Evolutionary conservation across 2,888 invertebrate genomes (phyloP).

Genomic region (Meiosimyza decipiens): DNA sequence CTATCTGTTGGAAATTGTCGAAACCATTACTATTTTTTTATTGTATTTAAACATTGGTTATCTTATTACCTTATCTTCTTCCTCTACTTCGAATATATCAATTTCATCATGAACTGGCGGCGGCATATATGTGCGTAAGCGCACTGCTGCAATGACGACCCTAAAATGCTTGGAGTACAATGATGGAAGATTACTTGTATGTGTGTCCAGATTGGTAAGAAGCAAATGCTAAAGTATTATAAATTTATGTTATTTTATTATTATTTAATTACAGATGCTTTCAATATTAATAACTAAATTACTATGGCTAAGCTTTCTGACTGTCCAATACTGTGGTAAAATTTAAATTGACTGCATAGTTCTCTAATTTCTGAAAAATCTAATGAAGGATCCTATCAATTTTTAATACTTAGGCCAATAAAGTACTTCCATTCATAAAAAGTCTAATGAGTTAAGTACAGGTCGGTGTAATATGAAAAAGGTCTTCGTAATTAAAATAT

Average conservation of each 20-base stretch:
- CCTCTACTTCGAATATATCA: slow-evolving; percentile 52
- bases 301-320: no score
- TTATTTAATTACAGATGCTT: no score
- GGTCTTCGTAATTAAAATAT: no score
- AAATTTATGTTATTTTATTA: neutral
- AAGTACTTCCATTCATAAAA: no score
- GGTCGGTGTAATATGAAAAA: no score
- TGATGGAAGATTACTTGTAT: slow-evolving; percentile 54
- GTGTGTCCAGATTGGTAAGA: slow-evolving; percentile 67
- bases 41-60: neutral
- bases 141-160: slow-evolving; percentile 49
- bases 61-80: slow-evolving; percentile 46
- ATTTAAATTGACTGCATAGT: no score
- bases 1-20: slow-evolving; percentile 43
- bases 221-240: slow-evolving; percentile 58
- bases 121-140: slow-evolving; percentile 54
- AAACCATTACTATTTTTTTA: neutral
- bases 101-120: slow-evolving; percentile 53
- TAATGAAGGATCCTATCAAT: no score
- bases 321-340: no score
- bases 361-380: no score
- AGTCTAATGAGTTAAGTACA: no score
- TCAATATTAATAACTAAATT: no score
- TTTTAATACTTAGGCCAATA: no score
- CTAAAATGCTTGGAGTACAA: slow-evolving; percentile 55